Base-by-base conservation (phyloP, 1,140 invertebrate genomes). In the Drosophila simulans region DNA sequence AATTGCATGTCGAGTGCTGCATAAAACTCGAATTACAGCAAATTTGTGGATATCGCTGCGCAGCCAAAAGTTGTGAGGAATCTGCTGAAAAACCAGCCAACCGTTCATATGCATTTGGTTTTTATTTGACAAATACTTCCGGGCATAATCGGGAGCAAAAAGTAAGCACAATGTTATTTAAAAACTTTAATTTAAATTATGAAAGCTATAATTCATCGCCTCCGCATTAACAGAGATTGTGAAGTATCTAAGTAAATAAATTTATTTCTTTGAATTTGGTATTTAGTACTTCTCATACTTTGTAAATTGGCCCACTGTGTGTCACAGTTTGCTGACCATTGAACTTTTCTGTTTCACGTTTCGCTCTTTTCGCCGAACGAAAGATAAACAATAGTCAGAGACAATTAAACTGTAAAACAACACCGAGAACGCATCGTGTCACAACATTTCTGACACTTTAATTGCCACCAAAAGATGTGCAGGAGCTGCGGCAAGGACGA, bases 1-100 rank as follows among this genome's bases (percentile, higher is more conserved):
- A 84, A 79, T 83, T 86, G 84, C 79, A 83, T 88, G 83, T 82
- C 84, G 66, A 88, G 66, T 66, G 66, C 71, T 79, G 84, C 84
- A 86, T 88, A 77, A 83, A 86, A 83, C 83, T 89, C 75, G 59
- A 83, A 71, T 88, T 88, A 86, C 82, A 86, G 52, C 43, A 74
- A 85, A 77, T 72, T 88, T 70, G 77, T 70, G 65, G 58, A 77
- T 70, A 80, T 69, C 46, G 49, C 40, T 63, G 35, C 20, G n/a
- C 46, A 63, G 43, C 54, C 46, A 22, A 46, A 48, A 20, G 27
- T 8, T 20, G 48, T 31, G 39, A 3, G 15, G 37, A 10, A 12
- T 40, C 0, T 10, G 17, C 20, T 11, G 45, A 27, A 70, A 37
- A 49, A n/a, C 15, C 39, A 40, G 49, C 4, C 40, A 65, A 37